These are phyloP conservation scores for Acheta domesticus DNA, from an alignment of 2,888 invertebrate genomes.

Conservation along the genomic window DNA sequence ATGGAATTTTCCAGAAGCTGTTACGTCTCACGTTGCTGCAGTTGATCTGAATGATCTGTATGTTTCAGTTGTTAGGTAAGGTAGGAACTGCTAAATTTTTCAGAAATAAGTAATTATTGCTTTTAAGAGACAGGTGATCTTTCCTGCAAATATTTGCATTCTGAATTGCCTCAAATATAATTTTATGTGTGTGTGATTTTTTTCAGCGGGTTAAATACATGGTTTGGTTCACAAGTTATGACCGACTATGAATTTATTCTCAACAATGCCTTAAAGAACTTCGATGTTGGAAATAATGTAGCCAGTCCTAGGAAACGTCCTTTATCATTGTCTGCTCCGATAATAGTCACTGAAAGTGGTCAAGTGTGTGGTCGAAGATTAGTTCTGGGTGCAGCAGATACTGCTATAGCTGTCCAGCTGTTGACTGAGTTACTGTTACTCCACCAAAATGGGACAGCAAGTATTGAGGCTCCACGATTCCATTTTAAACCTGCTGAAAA, in stretches of 20 bases:
- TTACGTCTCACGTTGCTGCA: conserved; percentile 59
- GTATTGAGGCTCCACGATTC: conserved; percentile 54
- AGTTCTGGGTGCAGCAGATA: conserved; percentile 54
- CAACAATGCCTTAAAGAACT: conserved; percentile 46
- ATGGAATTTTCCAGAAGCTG: conserved; percentile 37
- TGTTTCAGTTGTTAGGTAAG: conserved; percentile 65
- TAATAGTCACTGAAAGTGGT: conserved; percentile 41
- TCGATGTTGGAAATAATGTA: conserved; percentile 32
- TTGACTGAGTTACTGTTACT: conserved; percentile 50
- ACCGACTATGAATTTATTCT: conserved; percentile 54
- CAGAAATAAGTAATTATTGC: neutral
- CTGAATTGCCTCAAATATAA: conserved; percentile 1
- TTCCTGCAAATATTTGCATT: conserved; percentile 24
- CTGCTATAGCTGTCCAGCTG: conserved; percentile 52
- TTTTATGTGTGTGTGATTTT: conserved; percentile 28
- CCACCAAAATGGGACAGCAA: conserved; percentile 48
- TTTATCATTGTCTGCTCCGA: conserved; percentile 41
- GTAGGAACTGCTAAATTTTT: conserved; percentile 33
- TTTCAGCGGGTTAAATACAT: conserved; percentile 54
- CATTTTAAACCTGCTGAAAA: conserved; percentile 29
- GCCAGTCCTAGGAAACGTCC: conserved; percentile 38
- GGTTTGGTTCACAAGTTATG: conserved; percentile 53
- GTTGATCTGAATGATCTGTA: conserved; percentile 65
- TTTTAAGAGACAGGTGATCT: neutral
- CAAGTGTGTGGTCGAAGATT: conserved; percentile 53